Percentiles rank a stretch among this genome's conserved stretches.
These are phyloP conservation scores for Octodon degus DNA, from an alignment of 2,113 vertebrate species.

Conservation along the genomic window DNA sequence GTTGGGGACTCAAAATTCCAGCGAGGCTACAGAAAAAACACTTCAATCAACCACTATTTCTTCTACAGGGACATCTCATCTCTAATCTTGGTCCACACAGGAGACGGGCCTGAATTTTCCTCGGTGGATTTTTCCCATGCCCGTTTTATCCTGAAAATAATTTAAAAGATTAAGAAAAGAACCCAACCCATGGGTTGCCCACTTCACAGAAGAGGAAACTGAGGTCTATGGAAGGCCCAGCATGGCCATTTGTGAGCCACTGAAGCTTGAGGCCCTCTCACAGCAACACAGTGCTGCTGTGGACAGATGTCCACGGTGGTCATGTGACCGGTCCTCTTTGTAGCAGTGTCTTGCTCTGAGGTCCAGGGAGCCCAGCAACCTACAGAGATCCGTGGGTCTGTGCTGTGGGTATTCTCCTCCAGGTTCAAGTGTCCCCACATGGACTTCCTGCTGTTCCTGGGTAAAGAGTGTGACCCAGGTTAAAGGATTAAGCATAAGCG, in stretches of 20 bases:
- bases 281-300: fast-evolving
- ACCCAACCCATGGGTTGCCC: neutral
- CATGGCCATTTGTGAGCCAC: neutral
- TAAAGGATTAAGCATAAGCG: neutral
- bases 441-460: neutral
- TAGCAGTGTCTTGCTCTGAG: neutral
- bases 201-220: neutral
- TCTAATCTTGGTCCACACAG: neutral
- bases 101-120: neutral
- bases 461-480: neutral
- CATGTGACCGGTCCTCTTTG: fast-evolving
- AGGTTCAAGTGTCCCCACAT: neutral
- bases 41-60: neutral
- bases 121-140: neutral
- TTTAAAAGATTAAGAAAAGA: neutral
- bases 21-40: neutral
- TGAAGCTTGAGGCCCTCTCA: neutral
- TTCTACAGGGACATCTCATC: neutral
- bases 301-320: too few relatives aligned
- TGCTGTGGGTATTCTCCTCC: neutral
- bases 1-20: neutral
- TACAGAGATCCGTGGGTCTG: neutral
- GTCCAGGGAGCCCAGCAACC: neutral
- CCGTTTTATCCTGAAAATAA: neutral
- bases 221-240: neutral